Conservation (phyloP, 2,888 invertebrate species). For the Protonemura montana region DNA sequence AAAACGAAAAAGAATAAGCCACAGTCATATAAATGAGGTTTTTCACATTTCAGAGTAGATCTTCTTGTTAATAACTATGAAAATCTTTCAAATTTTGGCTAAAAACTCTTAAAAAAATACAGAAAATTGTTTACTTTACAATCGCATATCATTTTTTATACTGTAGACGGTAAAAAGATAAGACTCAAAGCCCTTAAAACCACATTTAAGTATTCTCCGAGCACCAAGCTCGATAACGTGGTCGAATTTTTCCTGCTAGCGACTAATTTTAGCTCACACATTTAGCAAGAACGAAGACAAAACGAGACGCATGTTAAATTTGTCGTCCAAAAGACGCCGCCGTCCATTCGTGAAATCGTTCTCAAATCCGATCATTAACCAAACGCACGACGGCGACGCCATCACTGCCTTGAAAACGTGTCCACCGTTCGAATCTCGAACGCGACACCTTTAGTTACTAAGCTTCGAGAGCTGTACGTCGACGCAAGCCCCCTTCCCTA, state of each 20-base stretch:
- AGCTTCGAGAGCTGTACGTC: background rate
- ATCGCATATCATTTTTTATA: background rate
- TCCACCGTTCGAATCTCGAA: background rate
- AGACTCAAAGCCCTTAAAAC: background rate
- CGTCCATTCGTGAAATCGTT: background rate
- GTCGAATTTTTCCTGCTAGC: background rate
- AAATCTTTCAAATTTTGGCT: background rate
- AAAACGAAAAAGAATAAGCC: too few species aligned
- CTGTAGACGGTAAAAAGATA: background rate
- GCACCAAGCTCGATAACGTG: background rate
- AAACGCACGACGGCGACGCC: background rate
- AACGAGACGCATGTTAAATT: background rate
- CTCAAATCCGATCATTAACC: background rate
- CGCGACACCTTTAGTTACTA: background rate
- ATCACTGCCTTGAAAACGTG: background rate
- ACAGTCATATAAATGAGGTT: too few species aligned
- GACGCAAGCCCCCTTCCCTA: too few species aligned
- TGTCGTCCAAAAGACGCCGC: background rate
- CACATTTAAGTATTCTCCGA: background rate
- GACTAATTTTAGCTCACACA: background rate
- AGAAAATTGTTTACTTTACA: background rate
- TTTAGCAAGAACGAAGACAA: background rate
- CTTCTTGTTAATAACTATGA: too few species aligned
- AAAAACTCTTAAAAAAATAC: background rate
- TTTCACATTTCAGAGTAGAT: too few species aligned